Base-by-base conservation (phyloP, 1,140 invertebrate species). In the Drosophila jambulina region DNA sequence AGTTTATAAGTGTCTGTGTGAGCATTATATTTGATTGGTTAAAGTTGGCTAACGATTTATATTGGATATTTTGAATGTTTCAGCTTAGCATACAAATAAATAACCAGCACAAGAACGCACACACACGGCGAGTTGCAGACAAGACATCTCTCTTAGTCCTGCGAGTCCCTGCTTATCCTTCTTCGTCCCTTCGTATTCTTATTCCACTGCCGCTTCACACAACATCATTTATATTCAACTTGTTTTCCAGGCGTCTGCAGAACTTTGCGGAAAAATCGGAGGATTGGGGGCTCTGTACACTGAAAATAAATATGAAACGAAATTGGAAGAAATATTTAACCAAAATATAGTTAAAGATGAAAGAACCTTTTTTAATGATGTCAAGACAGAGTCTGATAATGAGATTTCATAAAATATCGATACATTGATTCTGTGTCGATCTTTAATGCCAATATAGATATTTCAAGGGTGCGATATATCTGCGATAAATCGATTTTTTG, bases 171-270 rank as follows among this genome's bases (percentile, higher is more conserved):
- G 62, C 42, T 56, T 48, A 46, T 59, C 58, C 67, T 48, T 46
- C 45, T 32, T 17, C 23, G 65, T 40, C 49, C 62, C 64, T 60
- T 61, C 38, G 46, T 29, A 71, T 82, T 71, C 69, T 62, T 77
- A 69, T 57, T 74, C 69, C 53, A 43, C 42, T 64, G 58, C 75
- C 60, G 83, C 65, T 81, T 85, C 78, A 81, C 85, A 85, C 82
- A 90, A 85, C 85, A 90, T 90, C 86, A 90, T 90, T 90, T 90
- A 90, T 90, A 90, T 90, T 90, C 85, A 90, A 85, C 78, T 90
- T 90, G 85, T 90, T 90, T 90, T 90, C 69, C 71, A 78, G 79
- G 69, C 67, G 84, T 84, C 84, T 80, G 72, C 61, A 54, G 75
- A 62, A 54, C 21, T 63, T 75, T 54, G 51, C 13, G 32, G 53